These are phyloP conservation scores for Polymixis flavicincta DNA, from an alignment of 2,888 invertebrate species.

Conservation along the genomic window DNA sequence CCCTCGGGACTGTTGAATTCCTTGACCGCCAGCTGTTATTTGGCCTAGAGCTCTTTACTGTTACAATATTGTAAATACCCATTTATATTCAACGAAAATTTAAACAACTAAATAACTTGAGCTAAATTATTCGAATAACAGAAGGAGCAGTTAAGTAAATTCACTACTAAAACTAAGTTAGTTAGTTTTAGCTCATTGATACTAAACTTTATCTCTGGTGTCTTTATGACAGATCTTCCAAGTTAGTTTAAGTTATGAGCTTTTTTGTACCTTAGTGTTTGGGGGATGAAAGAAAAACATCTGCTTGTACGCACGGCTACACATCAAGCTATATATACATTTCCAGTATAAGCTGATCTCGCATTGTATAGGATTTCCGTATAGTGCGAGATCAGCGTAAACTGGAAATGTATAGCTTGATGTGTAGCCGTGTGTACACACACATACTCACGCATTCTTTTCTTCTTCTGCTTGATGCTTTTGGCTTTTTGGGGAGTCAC, in stretches of 20 bases:
- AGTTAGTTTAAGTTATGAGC: slow-evolving; percentile 1
- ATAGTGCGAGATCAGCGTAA: no score
- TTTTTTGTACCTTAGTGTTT: slow-evolving; percentile 10
- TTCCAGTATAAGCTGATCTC: no score
- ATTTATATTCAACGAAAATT: slow-evolving; percentile 4
- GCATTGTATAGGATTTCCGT: no score
- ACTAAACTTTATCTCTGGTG: slow-evolving; percentile 34
- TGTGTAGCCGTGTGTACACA: no score
- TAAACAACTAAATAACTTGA: slow-evolving; percentile 25
- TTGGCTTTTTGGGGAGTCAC: not conserved
- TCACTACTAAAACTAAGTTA: slow-evolving; percentile 24
- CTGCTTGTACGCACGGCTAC: no score
- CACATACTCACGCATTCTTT: no score
- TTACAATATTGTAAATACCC: not conserved
- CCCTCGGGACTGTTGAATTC: not conserved
- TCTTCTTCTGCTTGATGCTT: not conserved
- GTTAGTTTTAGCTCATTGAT: slow-evolving; percentile 13
- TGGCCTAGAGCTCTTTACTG: not conserved
- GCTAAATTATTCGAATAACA: slow-evolving; percentile 24
- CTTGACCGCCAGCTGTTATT: not conserved
- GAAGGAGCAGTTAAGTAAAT: slow-evolving; percentile 5
- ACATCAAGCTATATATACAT: no score
- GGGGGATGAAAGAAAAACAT: not conserved
- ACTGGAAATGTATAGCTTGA: no score
- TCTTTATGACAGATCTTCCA: slow-evolving; percentile 17